A percentile compares a stretch with the other conserved stretches of the same genome.
phyloP scores from a whole-genome alignment of 2,113 vertebrate genomes.

The Talpa occidentalis region DNA sequence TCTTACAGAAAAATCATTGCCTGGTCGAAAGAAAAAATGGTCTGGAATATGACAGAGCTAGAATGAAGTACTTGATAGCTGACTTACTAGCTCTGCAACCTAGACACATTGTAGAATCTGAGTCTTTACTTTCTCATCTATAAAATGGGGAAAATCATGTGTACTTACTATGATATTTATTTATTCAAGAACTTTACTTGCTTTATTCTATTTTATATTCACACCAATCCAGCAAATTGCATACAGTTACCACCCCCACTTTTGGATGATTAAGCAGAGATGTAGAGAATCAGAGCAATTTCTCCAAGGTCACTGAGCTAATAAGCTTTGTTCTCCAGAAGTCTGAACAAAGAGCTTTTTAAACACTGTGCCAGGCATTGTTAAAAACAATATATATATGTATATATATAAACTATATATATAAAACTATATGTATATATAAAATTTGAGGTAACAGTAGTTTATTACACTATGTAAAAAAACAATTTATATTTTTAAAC shows the following conservation, averaged over 20 bases:
- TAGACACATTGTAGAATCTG: not conserved
- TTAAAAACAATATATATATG: not conserved
- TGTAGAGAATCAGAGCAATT: not conserved
- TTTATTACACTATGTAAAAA: no score
- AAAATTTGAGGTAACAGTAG: no score
- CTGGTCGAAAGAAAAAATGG: not conserved
- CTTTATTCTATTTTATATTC: not conserved
- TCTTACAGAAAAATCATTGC: not conserved
- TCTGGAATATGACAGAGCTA: not conserved
- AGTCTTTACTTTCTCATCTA: not conserved
- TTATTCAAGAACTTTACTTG: no score
- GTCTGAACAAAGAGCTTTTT: not conserved
- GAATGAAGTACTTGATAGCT: not conserved
- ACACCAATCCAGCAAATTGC: not conserved
- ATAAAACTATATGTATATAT: no score
- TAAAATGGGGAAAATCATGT: not conserved
- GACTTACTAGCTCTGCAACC: not conserved
- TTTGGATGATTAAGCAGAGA: not conserved
- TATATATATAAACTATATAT: no score
- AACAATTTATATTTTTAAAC: not conserved
- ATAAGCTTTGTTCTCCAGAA: not conserved
- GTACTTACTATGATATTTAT: no score
- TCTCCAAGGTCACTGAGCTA: not conserved
- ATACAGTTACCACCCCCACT: not conserved
- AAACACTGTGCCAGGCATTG: not conserved